Evolutionary conservation across 2,797 vertebrate genomes (phyloP).

Genomic region (Phoxinus dragarum): DNA sequence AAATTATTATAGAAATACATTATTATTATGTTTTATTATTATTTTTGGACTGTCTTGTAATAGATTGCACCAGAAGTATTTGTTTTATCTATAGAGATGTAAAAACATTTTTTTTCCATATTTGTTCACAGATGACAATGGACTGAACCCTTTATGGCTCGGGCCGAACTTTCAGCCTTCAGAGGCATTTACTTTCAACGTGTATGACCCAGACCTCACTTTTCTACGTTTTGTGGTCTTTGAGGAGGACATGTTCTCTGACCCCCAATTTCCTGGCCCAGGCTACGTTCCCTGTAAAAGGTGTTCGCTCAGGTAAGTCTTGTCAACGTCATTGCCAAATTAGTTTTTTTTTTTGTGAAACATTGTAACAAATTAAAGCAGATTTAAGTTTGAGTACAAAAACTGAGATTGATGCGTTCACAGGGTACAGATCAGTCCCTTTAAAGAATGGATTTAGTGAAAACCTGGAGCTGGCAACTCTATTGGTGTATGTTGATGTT

Average conservation of each 20-base stretch:
- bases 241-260: slow-evolving; percentile 99
- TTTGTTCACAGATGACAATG: slow-evolving; percentile 87
- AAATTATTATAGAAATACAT: too few relatives aligned
- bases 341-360: background rate
- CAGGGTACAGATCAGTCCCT: slow-evolving; percentile 93
- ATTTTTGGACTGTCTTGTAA: background rate
- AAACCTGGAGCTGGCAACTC: slow-evolving; percentile 88
- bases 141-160: slow-evolving; percentile 92
- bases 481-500: slow-evolving; percentile 89
- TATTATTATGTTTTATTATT: background rate
- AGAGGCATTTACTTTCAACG: slow-evolving; percentile 84
- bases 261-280: slow-evolving; percentile 98
- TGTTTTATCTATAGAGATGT: background rate
- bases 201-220: slow-evolving; percentile 89
- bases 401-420: background rate
- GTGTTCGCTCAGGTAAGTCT: slow-evolving; percentile 87
- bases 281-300: slow-evolving; percentile 92
- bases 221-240: slow-evolving; percentile 96
- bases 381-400: too few relatives aligned
- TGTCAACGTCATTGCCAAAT: background rate
- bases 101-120: too few relatives aligned
- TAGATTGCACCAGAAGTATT: background rate
- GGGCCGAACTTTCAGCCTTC: slow-evolving; percentile 66
- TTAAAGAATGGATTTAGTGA: slow-evolving; percentile 93
- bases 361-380: background rate